Conservation (phyloP, 2,888 invertebrate species). For the Meganola albula region DNA sequence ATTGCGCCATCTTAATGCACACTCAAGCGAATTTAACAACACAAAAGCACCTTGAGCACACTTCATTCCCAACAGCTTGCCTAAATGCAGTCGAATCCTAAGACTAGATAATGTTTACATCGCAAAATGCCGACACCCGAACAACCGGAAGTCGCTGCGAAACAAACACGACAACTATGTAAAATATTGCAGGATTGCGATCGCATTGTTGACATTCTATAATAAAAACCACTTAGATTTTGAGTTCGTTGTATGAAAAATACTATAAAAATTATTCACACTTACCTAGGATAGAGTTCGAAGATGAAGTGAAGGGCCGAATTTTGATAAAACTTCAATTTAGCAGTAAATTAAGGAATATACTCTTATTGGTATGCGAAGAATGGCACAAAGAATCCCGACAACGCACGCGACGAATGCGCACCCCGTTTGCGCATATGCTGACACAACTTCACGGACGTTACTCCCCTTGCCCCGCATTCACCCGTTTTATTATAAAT, state of each 20-base stretch:
- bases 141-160: slow-evolving; percentile 78
- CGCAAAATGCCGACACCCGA: slow-evolving; percentile 76
- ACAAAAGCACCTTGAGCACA: slow-evolving; percentile 75
- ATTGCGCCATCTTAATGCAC: slow-evolving; percentile 78
- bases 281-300: slow-evolving; percentile 85
- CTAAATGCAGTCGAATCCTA: slow-evolving; percentile 61
- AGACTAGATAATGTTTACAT: slow-evolving; percentile 77
- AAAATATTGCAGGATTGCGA: slow-evolving; percentile 87
- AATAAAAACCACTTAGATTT: slow-evolving; percentile 80
- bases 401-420: slow-evolving; percentile 93
- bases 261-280: slow-evolving; percentile 75
- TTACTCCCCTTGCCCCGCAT: slow-evolving; percentile 72
- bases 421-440: slow-evolving; percentile 89
- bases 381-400: slow-evolving; percentile 98
- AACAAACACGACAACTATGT: slow-evolving; percentile 87
- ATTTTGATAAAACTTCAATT: slow-evolving; percentile 82
- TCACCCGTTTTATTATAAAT: slow-evolving; percentile 54
- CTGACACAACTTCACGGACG: slow-evolving; percentile 82
- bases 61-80: slow-evolving; percentile 71
- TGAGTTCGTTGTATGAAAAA: slow-evolving; percentile 80
- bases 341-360: slow-evolving; percentile 84
- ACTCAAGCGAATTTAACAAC: slow-evolving; percentile 76
- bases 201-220: slow-evolving; percentile 85
- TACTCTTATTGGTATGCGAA: slow-evolving; percentile 93
- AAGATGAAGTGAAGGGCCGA: slow-evolving; percentile 80